Evolutionary conservation across 2,888 invertebrate species (phyloP).

Genomic region (Meiosimyza decipiens): DNA sequence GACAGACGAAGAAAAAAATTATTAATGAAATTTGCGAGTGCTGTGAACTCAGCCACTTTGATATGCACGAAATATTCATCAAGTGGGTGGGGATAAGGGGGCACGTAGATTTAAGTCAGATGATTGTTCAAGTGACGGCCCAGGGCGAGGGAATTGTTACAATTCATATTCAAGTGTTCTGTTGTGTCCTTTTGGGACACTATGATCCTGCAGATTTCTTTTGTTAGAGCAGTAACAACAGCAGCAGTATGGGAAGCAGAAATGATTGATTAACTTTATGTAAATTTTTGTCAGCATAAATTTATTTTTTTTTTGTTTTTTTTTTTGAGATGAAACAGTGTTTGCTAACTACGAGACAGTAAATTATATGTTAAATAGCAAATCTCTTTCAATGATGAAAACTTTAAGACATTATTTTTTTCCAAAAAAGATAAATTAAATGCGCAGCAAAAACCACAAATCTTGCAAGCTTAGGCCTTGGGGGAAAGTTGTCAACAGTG

Average conservation of each 20-base stretch:
- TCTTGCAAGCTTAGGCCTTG: too few relatives aligned
- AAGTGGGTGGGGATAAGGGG: slow-evolving; percentile 23
- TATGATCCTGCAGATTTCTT: slow-evolving; percentile 33
- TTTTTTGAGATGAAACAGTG: too few relatives aligned
- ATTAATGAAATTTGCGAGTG: slow-evolving; percentile 28
- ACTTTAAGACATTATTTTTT: too few relatives aligned
- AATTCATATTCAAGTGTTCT: slow-evolving; percentile 33
- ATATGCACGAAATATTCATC: slow-evolving; percentile 27
- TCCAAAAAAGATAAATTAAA: too few relatives aligned
- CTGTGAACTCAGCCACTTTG: slow-evolving; percentile 14
- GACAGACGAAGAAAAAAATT: neutral
- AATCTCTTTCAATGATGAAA: too few relatives aligned
- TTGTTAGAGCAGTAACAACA: neutral
- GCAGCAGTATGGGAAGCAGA: neutral
- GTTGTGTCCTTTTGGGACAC: slow-evolving; percentile 26
- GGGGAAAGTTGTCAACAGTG: too few relatives aligned
- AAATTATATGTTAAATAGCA: too few relatives aligned
- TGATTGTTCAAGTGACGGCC: slow-evolving; percentile 11
- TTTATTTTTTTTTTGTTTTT: slow-evolving; percentile 20
- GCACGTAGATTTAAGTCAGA: neutral
- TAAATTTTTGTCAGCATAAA: slow-evolving; percentile 33
- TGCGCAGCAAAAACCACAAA: too few relatives aligned
- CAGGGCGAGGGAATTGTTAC: slow-evolving; percentile 28
- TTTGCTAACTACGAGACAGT: too few relatives aligned
- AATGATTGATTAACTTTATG: slow-evolving; percentile 33